A percentile compares a stretch with the other conserved stretches of the same genome.
phyloP scores from a whole-genome alignment of 2,797 vertebrate species.

The Channallabes apus region DNA sequence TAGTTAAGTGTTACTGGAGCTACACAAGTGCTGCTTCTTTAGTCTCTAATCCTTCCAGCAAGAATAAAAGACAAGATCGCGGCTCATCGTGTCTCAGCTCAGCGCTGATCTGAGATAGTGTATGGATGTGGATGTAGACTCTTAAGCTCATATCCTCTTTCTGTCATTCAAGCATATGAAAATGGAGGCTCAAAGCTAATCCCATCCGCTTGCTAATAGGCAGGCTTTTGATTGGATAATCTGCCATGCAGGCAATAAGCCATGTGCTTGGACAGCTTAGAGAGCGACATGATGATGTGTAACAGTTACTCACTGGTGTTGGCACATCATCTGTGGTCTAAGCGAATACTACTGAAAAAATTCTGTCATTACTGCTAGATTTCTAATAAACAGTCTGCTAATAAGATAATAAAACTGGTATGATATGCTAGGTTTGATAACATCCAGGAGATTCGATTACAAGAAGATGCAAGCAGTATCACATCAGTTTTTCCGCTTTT shows the following conservation, averaged over 20 bases:
- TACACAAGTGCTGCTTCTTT: neutral
- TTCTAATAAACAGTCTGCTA: too few relatives aligned
- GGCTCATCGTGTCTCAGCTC: slow-evolving; percentile 15
- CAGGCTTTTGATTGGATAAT: slow-evolving; percentile 5
- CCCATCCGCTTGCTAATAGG: slow-evolving; percentile 21
- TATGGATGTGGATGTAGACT: slow-evolving; percentile 26
- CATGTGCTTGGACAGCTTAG: neutral
- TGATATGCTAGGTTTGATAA: neutral
- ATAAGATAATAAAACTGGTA: neutral
- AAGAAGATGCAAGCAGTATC: neutral
- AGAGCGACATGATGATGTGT: neutral
- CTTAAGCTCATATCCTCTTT: slow-evolving; percentile 32
- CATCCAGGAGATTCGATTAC: neutral
- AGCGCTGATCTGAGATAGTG: slow-evolving; percentile 44
- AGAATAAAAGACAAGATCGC: slow-evolving; percentile 11
- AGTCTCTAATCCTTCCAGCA: slow-evolving; percentile 18
- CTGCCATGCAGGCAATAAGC: slow-evolving; percentile 4
- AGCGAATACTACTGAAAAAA: too few relatives aligned
- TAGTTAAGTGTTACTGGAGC: neutral
- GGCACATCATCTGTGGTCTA: neutral
- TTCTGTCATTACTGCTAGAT: neutral
- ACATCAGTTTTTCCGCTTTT: neutral
- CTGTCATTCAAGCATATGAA: slow-evolving; percentile 39
- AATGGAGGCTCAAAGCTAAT: slow-evolving; percentile 49
- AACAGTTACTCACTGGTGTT: neutral